phyloP scores from a whole-genome alignment of 2,888 invertebrate species.

The Thalpophila matura region DNA sequence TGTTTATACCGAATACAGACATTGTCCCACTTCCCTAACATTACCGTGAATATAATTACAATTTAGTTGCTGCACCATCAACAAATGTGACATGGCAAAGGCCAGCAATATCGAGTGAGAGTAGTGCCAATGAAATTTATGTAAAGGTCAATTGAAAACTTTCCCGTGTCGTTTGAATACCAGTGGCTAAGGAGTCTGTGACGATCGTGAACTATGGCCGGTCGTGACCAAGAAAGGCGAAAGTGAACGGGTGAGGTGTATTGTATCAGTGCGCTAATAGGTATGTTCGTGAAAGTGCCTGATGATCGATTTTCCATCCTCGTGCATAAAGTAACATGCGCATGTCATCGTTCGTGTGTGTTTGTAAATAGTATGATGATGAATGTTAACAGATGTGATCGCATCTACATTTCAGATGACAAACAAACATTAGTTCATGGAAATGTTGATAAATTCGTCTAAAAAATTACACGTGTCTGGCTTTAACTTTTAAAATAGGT shows the following conservation, averaged over 20 bases:
- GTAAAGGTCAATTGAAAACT: conserved; percentile 67
- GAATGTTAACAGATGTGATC: conserved; percentile 21
- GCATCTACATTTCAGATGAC: conserved; percentile 35
- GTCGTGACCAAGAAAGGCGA: conserved; percentile 75
- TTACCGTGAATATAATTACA: conserved; percentile 53
- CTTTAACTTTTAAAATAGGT: conserved; percentile 3
- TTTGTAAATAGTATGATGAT: conserved; percentile 37
- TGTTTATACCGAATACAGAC: conserved; percentile 45
- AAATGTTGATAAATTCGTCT: conserved; percentile 12
- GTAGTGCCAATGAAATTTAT: conserved; percentile 54
- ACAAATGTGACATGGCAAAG: conserved; percentile 54
- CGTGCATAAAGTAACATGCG: conserved; percentile 30
- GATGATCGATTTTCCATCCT: conserved; percentile 51
- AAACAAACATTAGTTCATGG: conserved; percentile 28
- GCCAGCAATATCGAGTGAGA: conserved; percentile 50
- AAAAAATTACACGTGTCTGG: conserved; percentile 21
- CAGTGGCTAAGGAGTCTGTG: conserved; percentile 65
- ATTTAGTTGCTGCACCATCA: conserved; percentile 38
- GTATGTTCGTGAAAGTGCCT: conserved; percentile 70
- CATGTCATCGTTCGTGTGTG: conserved; percentile 29
- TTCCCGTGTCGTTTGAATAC: conserved; percentile 62
- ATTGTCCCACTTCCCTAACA: conserved; percentile 49
- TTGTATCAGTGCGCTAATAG: conserved; percentile 67
- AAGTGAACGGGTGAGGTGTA: conserved; percentile 72
- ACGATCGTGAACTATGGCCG: conserved; percentile 73